Evolutionary conservation across 1,140 invertebrate genomes (phyloP), one percentile per base, ranked within the genome.

Genomic region (Eulimnadia texana): DNA sequence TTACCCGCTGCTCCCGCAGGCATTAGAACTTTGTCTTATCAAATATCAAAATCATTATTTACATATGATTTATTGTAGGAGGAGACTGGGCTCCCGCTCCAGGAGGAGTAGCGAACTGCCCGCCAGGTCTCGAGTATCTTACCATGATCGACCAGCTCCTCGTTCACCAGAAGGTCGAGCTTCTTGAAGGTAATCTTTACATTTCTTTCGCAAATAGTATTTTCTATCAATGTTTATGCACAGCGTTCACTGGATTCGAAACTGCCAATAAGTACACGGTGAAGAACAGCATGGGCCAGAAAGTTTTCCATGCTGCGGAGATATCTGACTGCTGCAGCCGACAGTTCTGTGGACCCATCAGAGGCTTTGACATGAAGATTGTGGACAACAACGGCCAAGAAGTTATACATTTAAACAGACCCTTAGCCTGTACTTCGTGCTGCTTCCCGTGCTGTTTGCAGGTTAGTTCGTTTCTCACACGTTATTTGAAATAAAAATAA

Each of bases 101-200:
- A 42, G 33, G 6, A 42, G 33, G 33, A 67, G 67, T 71, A 52
- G 82, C 78, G 72, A 89, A 83, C 71, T 93, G 85, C 78, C 92
- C 87, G 57, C 87, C 82, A 69, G 92, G 90, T 65, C 84, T 96
- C 78, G 90, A 93, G 79, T 95, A 90, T 80, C 84, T 95, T 76
- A 88, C 86, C 72, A 81, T 79, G 80, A 83, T 94, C 80, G 90
- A 95, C 73, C 83, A 89, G 67, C 75, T 95, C 50, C 76, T 93
- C 60, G 80, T 96, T 51, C 84, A 93, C 68, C 90, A 93, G 72
- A 89, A 92, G 76, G 80, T 90, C 10, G 89, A 93, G 71, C 66
- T 88, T 6, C 68, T 92, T 22, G 89, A 94, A 81, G 82, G 83
- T 85, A 75, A 9, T 33, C 57, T 47, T 13, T 1, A 2, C 24